phyloP scores from a whole-genome alignment of 2,797 vertebrate species.

The Uromys caudimaculatus region DNA sequence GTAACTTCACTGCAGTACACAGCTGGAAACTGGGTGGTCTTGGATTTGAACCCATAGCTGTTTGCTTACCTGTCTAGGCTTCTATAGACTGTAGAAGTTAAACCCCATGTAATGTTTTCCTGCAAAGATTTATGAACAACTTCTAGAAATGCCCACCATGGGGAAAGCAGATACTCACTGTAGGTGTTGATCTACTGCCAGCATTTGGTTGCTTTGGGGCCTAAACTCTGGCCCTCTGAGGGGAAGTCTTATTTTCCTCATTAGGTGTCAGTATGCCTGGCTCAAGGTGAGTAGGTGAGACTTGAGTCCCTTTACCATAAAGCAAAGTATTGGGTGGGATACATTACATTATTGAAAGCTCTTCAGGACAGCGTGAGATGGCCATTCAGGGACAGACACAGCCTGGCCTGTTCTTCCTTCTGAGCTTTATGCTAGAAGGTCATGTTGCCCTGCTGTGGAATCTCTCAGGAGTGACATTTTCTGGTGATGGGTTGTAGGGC shows the following conservation, averaged over 20 bases:
- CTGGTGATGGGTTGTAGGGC: background rate
- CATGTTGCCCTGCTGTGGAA: background rate
- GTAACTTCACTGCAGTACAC: background rate
- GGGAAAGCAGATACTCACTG: background rate
- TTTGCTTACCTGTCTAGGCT: background rate
- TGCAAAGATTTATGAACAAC: background rate
- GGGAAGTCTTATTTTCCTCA: background rate
- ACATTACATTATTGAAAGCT: background rate
- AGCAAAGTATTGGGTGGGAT: background rate
- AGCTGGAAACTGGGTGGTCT: background rate
- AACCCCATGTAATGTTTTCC: background rate
- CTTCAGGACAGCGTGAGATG: no score
- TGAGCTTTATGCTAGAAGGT: background rate
- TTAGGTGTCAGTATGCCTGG: background rate
- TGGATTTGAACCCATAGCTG: background rate
- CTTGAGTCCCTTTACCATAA: slow-evolving; percentile 7
- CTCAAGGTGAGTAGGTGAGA: background rate
- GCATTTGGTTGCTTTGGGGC: background rate
- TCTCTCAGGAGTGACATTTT: background rate
- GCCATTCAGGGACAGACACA: background rate
- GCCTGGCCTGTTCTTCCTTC: background rate
- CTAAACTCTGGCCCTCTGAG: background rate
- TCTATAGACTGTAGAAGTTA: background rate
- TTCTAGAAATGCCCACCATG: background rate
- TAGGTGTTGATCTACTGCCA: background rate